These are phyloP conservation scores for Augochlora pura DNA, from an alignment of 1,140 invertebrate genomes.

Conservation along the genomic window DNA sequence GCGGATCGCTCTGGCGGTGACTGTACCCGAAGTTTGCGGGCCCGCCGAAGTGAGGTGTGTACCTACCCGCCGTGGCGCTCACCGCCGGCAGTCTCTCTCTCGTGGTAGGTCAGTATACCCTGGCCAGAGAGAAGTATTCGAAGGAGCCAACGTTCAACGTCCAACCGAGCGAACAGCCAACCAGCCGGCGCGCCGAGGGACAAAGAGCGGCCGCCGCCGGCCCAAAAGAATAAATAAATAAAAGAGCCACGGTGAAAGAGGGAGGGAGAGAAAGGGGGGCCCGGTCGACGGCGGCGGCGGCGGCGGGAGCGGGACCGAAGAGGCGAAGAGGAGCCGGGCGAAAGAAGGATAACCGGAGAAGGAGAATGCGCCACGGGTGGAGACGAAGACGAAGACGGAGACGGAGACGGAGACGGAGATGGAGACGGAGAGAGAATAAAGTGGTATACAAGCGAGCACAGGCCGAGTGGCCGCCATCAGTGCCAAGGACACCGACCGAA, in stretches of 20 bases:
- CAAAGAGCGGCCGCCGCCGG: slow-evolving; percentile 73
- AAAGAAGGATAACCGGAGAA: slow-evolving; percentile 36
- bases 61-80: slow-evolving; percentile 61
- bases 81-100: slow-evolving; percentile 49
- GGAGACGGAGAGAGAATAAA: slow-evolving; percentile 62
- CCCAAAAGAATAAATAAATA: slow-evolving; percentile 76
- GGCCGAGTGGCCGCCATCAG: slow-evolving; percentile 68
- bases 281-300: background rate
- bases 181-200: slow-evolving; percentile 67
- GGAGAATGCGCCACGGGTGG: slow-evolving; percentile 50
- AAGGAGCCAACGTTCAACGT: slow-evolving; percentile 64
- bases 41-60: slow-evolving; percentile 70
- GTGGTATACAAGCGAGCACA: slow-evolving; percentile 58
- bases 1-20: slow-evolving; percentile 47
- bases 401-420: slow-evolving; percentile 35
- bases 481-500: slow-evolving; percentile 67
- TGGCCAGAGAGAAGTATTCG: slow-evolving; percentile 65
- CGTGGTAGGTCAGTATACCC: slow-evolving; percentile 71
- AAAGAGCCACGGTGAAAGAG: slow-evolving; percentile 55
- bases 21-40: slow-evolving; percentile 75
- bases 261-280: slow-evolving; percentile 25
- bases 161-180: slow-evolving; percentile 57
- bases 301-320: background rate
- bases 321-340: slow-evolving; percentile 25
- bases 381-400: slow-evolving; percentile 41